Base-by-base conservation (phyloP, 2,888 invertebrate genomes). In the Drosophila setosimentum region DNA sequence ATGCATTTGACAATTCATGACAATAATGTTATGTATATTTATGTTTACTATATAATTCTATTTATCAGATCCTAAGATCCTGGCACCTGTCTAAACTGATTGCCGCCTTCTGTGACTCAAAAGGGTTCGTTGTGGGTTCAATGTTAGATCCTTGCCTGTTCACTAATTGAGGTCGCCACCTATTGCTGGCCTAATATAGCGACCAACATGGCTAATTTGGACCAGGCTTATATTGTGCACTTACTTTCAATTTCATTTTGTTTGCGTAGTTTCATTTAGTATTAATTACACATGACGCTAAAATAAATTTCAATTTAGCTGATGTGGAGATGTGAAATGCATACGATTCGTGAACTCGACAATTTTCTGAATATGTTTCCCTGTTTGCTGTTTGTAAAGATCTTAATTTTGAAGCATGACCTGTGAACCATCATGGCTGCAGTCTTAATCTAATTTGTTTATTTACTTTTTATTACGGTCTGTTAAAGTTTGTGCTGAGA, bases 271-370 rank as follows among this genome's bases (percentile, higher is more conserved):
- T 83, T 73, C 64, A 68, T 78, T 78, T 69, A 75, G 71, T 81
- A 83, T 84, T 87, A 73, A 84, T 87, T 72, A 57, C 68, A 68
- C 63, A 59, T 71, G 63, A 59, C 63, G 64, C 48, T 18, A 30
- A 62, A 71, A 77, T 65, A 63, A 73, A 77, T 74, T 68, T 62
- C 51, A 40, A 54, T 65, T 60, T 30, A 16, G 21, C 29, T 40
- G 5, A 21, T 29, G 40, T 40, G 10, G 21, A 21, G 5, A 21
- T 16, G 21, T 3, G 57, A 30, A 30, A 3, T 57, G 16, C n/a
- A 16, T 29, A 16, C 29, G 29, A n/a, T n/a, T n/a, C n/a, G n/a
- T n/a, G n/a, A n/a, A n/a, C n/a, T n/a, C n/a, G n/a, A n/a, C n/a
- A n/a, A n/a, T n/a, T n/a, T n/a, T n/a, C n/a, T n/a, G n/a, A n/a